phyloP scores from a whole-genome alignment of 2,888 invertebrate species.

The Ametastegia equiseti region DNA sequence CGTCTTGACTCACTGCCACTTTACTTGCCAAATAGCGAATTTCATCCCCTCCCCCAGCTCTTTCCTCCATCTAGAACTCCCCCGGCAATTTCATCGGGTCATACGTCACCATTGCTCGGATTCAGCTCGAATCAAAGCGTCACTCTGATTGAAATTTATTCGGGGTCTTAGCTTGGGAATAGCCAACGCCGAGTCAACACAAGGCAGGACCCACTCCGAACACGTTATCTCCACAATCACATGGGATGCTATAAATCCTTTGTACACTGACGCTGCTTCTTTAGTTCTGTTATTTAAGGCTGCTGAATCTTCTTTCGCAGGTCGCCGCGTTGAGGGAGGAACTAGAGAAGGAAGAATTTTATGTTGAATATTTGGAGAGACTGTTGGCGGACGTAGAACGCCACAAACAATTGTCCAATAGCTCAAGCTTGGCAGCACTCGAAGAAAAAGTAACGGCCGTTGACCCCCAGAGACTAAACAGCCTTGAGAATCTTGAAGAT shows the following conservation, averaged over 20 bases:
- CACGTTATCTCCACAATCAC: not conserved
- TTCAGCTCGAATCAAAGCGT: not conserved
- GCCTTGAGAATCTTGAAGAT: slow-evolving; percentile 58
- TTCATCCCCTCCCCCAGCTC: not conserved
- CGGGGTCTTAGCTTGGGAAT: not conserved
- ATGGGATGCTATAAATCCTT: not conserved
- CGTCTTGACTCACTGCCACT: not conserved
- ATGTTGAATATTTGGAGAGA: slow-evolving; percentile 92
- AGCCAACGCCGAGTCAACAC: not conserved
- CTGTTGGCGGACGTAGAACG: slow-evolving; percentile 91
- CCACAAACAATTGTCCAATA: slow-evolving; percentile 79
- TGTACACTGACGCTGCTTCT: not conserved
- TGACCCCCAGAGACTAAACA: slow-evolving; percentile 60
- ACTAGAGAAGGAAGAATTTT: slow-evolving; percentile 93
- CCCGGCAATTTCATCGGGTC: not conserved
- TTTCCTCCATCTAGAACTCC: not conserved
- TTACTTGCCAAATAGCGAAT: not conserved
- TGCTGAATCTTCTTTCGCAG: slow-evolving; percentile 54
- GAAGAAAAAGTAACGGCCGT: slow-evolving; percentile 75
- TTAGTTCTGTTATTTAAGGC: not conserved
- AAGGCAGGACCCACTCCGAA: not conserved
- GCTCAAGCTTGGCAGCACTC: slow-evolving; percentile 68
- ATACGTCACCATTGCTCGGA: not conserved
- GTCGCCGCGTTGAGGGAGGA: slow-evolving; percentile 88
- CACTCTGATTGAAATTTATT: not conserved